phyloP scores from a whole-genome alignment of 2,888 invertebrate genomes.

The Phlogophora meticulosa region DNA sequence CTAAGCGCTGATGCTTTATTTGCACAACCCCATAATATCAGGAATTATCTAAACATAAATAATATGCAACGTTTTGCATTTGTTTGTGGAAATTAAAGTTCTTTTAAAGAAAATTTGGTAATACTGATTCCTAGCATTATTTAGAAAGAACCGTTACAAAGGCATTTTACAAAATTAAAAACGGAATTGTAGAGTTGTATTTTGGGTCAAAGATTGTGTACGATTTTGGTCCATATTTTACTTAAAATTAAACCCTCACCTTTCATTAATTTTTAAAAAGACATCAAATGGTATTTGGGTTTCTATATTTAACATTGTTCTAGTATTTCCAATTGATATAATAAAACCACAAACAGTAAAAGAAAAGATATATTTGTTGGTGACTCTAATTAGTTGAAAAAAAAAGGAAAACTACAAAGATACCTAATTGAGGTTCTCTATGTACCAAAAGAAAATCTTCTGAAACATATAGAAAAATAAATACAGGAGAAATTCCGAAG shows the following conservation, averaged over 20 bases:
- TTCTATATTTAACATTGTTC: not conserved
- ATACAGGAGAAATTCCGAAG: not conserved
- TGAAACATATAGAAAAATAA: not conserved
- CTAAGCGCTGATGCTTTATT: conserved; percentile 10
- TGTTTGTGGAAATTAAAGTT: not conserved
- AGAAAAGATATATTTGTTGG: not conserved
- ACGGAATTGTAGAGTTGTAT: conserved; percentile 39
- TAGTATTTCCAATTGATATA: not conserved
- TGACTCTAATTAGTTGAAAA: not conserved
- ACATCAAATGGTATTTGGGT: not conserved
- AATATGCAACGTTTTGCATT: not conserved
- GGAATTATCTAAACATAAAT: not conserved
- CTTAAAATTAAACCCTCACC: no score
- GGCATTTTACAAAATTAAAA: conserved; percentile 27
- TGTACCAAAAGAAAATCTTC: not conserved
- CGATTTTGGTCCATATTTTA: not conserved
- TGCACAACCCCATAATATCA: not conserved
- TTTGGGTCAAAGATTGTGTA: not conserved
- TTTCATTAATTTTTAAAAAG: not conserved
- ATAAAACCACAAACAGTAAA: not conserved
- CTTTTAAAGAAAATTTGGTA: not conserved
- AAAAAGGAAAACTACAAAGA: not conserved
- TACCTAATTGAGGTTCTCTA: not conserved
- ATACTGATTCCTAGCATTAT: not conserved
- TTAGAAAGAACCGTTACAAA: conserved; percentile 34